These are phyloP conservation scores for Bombus superbus DNA, from an alignment of 1,140 invertebrate species.

Conservation along the genomic window DNA sequence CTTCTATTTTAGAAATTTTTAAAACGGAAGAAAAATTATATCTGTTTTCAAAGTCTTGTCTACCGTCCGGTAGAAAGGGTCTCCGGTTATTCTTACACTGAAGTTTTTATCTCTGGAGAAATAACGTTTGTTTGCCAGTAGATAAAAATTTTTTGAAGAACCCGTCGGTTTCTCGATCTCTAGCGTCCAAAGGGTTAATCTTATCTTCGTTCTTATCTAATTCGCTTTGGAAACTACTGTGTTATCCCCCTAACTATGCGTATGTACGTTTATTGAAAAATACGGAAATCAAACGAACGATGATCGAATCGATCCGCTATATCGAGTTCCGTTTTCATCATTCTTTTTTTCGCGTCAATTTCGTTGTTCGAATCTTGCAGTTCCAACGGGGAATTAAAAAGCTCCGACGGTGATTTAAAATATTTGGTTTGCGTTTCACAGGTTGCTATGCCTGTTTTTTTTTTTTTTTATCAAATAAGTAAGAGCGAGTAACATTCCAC, in stretches of 20 bases:
- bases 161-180: background rate
- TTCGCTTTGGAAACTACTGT: too few relatives aligned
- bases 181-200: background rate
- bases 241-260: too few relatives aligned
- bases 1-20: background rate
- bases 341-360: background rate
- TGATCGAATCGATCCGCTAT: background rate
- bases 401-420: background rate
- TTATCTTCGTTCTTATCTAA: conserved; percentile 17
- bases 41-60: background rate
- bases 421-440: background rate
- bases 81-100: background rate
- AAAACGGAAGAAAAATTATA: background rate
- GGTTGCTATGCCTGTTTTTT: background rate
- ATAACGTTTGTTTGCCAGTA: background rate
- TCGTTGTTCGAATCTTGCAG: background rate
- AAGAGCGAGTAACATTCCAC: background rate
- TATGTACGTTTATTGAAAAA: background rate
- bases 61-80: background rate
- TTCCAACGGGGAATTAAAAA: background rate
- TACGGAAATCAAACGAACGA: background rate
- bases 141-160: conserved; percentile 3
- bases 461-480: background rate
- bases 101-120: background rate
- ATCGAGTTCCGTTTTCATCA: background rate